phyloP scores from a whole-genome alignment of 2,797 vertebrate species.

The Heliangelus exortis region DNA sequence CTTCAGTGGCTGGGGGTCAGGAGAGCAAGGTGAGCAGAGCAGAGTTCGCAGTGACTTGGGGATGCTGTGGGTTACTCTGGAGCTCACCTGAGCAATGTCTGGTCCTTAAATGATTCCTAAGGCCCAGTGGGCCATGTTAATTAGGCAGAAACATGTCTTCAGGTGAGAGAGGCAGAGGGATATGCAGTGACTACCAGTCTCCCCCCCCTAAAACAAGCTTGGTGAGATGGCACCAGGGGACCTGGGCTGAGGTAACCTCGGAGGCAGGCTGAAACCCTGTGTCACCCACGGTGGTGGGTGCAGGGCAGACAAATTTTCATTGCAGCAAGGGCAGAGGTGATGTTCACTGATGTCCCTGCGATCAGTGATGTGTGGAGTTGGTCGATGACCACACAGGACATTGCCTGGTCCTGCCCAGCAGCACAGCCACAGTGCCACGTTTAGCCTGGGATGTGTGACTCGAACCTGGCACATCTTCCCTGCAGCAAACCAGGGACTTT shows the following conservation, averaged over 20 bases:
- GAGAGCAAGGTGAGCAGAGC: not conserved
- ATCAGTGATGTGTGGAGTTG: accelerated
- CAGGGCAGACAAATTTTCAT: not conserved
- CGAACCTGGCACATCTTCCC: not conserved
- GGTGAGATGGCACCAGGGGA: not conserved
- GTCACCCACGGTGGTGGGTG: accelerated
- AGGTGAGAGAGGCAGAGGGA: not conserved
- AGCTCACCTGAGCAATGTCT: not conserved
- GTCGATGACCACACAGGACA: accelerated
- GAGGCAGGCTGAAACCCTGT: accelerated
- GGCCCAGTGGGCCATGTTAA: not conserved
- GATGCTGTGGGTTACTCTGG: not conserved
- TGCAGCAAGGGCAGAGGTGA: not conserved
- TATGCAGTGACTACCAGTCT: not conserved
- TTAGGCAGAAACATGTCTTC: not conserved
- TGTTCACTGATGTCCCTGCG: accelerated
- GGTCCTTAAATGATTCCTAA: not conserved
- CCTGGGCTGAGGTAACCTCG: not conserved
- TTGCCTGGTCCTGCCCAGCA: accelerated
- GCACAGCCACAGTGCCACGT: accelerated
- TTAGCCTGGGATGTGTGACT: accelerated
- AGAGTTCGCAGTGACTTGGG: not conserved
- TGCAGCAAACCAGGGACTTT: not conserved
- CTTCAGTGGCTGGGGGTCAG: not conserved
- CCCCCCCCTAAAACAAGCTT: not conserved